Base-by-base conservation (phyloP, 2,113 vertebrate genomes). In the Axis porcinus region DNA sequence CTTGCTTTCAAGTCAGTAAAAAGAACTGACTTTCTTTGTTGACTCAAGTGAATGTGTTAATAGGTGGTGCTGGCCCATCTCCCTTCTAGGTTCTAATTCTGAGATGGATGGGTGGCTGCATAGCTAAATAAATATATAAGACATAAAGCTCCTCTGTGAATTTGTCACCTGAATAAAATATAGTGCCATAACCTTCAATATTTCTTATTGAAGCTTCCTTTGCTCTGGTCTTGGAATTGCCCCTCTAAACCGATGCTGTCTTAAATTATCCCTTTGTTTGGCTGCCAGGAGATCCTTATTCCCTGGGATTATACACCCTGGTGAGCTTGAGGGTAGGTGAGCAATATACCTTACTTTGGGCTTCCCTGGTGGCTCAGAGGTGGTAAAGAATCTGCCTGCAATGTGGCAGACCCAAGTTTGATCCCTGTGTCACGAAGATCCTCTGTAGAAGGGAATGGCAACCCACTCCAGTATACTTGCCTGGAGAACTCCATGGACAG, bases 161-260 rank as follows among this genome's bases (percentile, higher is more conserved):
- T 91, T 93, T 94, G 50, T 62, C 55, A 11, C 60, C n/a, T 78
- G 78, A 67, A 88, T 91, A 60, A 95, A 95, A 94, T 86, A 83
- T 13, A 79, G 43, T 2, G 16, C 30, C 21, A 21, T 64, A 84
- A 47, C 58, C 74, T 74, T 90, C n/a, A n/a, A 0, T 90, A 52
- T 91, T 96, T 96, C 36, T 79, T 94, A 92, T 8, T 40, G 40
- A 89, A 89, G 36, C 28, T 23, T 70, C 92, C 58, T 95, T 76
- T 88, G 47, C 23, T 96, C 88, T 93, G 79, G 23, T 54, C 47
- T 67, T 88, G 47, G 36, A 54, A 86, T 45, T 89, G 33, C 85
- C 28, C 25, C 28, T 95, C 40, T 90, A 74, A 93, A 45, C 5
- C 43, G 82, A 89, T 89, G 30, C 33, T 96, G 33, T 95, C 85